Evolutionary conservation across 2,888 invertebrate species (phyloP).

Genomic region (Troides oblongomaculatus): DNA sequence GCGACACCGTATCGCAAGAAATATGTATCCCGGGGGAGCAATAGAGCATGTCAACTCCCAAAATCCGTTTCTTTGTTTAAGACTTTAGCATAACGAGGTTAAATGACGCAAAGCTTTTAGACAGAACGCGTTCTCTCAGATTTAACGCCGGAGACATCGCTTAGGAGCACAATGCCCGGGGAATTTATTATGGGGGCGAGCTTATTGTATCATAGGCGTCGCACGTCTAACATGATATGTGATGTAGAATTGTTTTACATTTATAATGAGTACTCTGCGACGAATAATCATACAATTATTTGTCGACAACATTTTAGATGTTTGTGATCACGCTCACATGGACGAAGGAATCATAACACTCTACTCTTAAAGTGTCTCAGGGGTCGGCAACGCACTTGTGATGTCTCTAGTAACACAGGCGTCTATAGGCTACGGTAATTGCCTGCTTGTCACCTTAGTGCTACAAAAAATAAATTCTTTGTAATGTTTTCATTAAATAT

Average conservation of each 20-base stretch:
- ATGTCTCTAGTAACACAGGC: too few species aligned
- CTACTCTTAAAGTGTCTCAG: too few species aligned
- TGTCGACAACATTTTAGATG: too few species aligned
- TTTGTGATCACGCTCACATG: too few species aligned
- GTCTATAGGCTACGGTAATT: too few species aligned
- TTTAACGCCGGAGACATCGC: constrained; percentile 49
- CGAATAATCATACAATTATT: too few species aligned
- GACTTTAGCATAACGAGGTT: constrained; percentile 55
- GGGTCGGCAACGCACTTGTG: too few species aligned
- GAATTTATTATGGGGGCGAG: constrained; percentile 40
- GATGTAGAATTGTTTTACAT: constrained; percentile 3
- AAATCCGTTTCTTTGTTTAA: constrained; percentile 55
- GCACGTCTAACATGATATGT: constrained; percentile 3
- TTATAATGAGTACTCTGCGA: too few species aligned
- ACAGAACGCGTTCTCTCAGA: constrained; percentile 55
- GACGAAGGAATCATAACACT: too few species aligned
- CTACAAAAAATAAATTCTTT: too few species aligned
- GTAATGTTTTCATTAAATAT: too few species aligned
- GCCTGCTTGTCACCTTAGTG: too few species aligned
- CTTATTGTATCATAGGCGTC: constrained; percentile 14
- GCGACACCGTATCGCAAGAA: constrained; percentile 8
- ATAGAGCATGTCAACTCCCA: constrained; percentile 42
- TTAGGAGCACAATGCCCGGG: constrained; percentile 47
- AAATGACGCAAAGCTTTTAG: constrained; percentile 70
- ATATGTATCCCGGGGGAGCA: constrained; percentile 35